Evolutionary conservation across 2,113 vertebrate genomes (phyloP).

Genomic region (Pituophis catenifer): DNA sequence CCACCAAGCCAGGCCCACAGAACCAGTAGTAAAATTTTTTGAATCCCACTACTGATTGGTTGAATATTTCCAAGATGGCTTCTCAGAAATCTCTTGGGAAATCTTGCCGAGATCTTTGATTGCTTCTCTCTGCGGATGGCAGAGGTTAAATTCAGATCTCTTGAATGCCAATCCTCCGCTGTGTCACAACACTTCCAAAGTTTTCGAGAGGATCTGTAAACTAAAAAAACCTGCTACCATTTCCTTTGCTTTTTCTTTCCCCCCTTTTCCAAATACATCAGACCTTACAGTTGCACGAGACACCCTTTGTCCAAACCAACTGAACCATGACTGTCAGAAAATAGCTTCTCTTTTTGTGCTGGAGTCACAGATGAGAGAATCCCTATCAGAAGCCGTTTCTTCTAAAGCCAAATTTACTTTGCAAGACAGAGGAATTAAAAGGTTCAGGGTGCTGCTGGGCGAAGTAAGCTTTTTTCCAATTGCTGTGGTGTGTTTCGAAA

Average conservation of each 20-base stretch:
- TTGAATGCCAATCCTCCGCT: not conserved
- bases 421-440: not conserved
- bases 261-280: not conserved
- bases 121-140: not conserved
- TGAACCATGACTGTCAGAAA: not conserved
- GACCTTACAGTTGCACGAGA: not conserved
- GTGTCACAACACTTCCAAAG: not conserved
- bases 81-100: too few species aligned
- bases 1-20: too few species aligned
- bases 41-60: too few species aligned
- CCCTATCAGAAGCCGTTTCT: not conserved
- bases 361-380: constrained; percentile 2
- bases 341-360: not conserved
- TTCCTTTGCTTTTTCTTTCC: too few species aligned
- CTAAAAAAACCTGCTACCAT: accelerated
- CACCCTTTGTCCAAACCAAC: not conserved
- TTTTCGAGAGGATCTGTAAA: accelerated
- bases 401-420: not conserved
- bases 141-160: not conserved
- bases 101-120: not conserved
- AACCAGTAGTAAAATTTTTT: too few species aligned
- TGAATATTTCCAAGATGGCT: not conserved
- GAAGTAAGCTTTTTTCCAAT: not conserved
- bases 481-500: not conserved
- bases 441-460: not conserved